Percentiles rank a stretch among this genome's conserved stretches.
These are phyloP conservation scores for Enteromius treurensis DNA, from an alignment of 2,797 vertebrate genomes.

Conservation along the genomic window DNA sequence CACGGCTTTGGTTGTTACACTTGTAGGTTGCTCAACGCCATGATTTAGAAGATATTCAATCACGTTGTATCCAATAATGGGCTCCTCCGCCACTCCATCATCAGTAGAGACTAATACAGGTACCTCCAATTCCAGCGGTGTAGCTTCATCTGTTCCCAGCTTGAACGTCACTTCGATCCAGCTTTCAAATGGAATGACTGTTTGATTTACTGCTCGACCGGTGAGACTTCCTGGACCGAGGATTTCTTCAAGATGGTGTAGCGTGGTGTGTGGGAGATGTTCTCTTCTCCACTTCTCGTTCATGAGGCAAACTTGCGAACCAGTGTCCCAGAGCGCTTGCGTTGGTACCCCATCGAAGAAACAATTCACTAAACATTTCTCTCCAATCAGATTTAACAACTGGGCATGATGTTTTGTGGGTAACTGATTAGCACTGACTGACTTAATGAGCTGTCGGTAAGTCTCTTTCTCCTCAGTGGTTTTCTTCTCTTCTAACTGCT, in stretches of 20 bases:
- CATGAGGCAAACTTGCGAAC: conserved; percentile 3
- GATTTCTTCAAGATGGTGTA: not conserved
- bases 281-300: not conserved
- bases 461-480: not conserved
- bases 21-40: not conserved
- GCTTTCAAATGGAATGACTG: too few relatives aligned
- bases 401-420: not conserved
- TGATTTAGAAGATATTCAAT: too few relatives aligned
- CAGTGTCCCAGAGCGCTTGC: not conserved
- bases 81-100: too few relatives aligned
- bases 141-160: too few relatives aligned
- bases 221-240: not conserved
- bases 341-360: not conserved
- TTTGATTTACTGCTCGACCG: too few relatives aligned
- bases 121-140: too few relatives aligned
- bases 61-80: too few relatives aligned
- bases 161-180: too few relatives aligned
- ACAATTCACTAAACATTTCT: conserved; percentile 22
- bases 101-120: too few relatives aligned
- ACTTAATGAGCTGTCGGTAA: not conserved
- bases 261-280: not conserved
- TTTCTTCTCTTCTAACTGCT: not conserved
- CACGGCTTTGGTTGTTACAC: not conserved
- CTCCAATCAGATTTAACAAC: conserved; percentile 6
- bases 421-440: not conserved